phyloP scores from a whole-genome alignment of 2,888 invertebrate species.

The Brassicogethes aeneus region DNA sequence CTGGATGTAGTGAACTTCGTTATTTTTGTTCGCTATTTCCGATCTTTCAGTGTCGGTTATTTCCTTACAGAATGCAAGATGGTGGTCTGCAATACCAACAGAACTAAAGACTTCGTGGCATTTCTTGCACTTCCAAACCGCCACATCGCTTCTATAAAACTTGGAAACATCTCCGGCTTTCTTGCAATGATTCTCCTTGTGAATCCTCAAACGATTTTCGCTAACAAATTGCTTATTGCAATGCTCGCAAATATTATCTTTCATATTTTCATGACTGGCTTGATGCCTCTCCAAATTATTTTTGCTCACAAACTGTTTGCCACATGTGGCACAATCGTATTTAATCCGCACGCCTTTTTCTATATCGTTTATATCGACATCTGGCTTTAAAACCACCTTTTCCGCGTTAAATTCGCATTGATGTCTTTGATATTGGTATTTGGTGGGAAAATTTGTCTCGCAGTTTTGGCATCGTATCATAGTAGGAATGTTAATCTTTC shows the following conservation, averaged over 20 bases:
- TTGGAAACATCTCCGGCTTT: conserved; percentile 39
- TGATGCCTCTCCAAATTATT: conserved; percentile 38
- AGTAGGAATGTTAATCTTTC: conserved; percentile 23
- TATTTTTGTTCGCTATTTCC: too few species aligned
- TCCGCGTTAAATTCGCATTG: conserved; percentile 41
- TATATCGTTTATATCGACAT: conserved; percentile 31
- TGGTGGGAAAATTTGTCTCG: conserved; percentile 40
- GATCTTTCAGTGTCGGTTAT: neutral
- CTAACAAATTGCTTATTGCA: conserved; percentile 40
- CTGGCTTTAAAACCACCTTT: conserved; percentile 37
- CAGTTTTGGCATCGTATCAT: conserved; percentile 41
- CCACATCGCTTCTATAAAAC: conserved; percentile 40
- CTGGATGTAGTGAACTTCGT: too few species aligned
- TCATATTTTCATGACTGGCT: conserved; percentile 33
- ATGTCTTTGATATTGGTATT: conserved; percentile 41
- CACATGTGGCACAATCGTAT: conserved; percentile 36
- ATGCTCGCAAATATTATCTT: conserved; percentile 37
- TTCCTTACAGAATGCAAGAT: neutral
- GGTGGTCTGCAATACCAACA: neutral
- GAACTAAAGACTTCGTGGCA: conserved; percentile 39
- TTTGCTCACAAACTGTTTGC: conserved; percentile 38
- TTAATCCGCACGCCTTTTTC: conserved; percentile 34
- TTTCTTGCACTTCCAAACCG: conserved; percentile 39
- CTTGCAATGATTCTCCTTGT: conserved; percentile 41
- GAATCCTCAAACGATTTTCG: conserved; percentile 38